Conservation (phyloP, 2,113 vertebrate species). For the Rhagologus leucostigma region DNA sequence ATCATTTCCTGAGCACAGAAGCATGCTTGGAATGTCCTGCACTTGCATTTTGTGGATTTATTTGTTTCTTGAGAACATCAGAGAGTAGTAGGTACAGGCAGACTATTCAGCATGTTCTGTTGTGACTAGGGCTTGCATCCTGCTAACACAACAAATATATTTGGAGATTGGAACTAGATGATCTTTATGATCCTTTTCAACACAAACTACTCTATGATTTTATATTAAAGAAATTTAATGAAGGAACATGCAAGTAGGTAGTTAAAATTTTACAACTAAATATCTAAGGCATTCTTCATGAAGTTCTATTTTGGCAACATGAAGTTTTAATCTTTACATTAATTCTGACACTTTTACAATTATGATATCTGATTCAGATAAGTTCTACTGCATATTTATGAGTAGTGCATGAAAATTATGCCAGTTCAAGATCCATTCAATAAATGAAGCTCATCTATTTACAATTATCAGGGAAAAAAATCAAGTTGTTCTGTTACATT, state of each 20-base stretch:
- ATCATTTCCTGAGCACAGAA: neutral
- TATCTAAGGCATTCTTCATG: neutral
- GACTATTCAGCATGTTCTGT: neutral
- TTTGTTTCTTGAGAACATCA: neutral
- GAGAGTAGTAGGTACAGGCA: neutral
- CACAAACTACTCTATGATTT: neutral
- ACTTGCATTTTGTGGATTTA: neutral
- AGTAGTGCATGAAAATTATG: neutral
- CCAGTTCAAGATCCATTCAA: neutral
- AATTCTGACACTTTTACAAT: neutral
- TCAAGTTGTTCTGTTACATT: neutral
- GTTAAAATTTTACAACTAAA: neutral
- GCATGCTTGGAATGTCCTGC: neutral
- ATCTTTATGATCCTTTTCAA: neutral
- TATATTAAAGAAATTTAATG: neutral
- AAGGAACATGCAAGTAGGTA: neutral
- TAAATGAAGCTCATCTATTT: neutral
- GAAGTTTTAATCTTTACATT: neutral
- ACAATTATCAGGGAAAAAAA: neutral
- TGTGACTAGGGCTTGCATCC: neutral
- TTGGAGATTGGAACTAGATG: neutral
- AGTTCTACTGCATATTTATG: neutral
- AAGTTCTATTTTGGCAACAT: neutral
- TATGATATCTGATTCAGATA: neutral
- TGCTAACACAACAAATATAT: neutral